Conservation (phyloP, 2,113 vertebrate species). For the Stegastes partitus region DNA sequence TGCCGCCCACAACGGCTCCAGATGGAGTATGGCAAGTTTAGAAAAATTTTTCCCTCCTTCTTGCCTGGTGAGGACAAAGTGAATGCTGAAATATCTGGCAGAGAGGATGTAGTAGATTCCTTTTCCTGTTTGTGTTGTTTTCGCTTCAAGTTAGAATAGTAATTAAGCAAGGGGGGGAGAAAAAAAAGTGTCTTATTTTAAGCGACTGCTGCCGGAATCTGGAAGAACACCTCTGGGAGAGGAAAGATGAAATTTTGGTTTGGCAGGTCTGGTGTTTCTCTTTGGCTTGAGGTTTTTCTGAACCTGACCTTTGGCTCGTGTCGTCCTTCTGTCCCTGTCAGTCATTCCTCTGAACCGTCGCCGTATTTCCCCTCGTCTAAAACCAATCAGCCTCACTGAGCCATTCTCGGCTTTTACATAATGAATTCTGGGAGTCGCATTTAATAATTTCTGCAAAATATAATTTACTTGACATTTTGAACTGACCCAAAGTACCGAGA, state of each 20-base stretch:
- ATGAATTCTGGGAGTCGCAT: conserved; percentile 26
- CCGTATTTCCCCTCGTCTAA: not conserved
- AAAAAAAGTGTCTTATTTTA: conserved; percentile 41
- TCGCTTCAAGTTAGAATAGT: conserved; percentile 34
- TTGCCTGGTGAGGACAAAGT: conserved; percentile 12
- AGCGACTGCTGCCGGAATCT: not conserved
- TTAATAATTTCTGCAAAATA: conserved; percentile 38
- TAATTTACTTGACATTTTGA: conserved; percentile 52
- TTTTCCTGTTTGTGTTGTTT: conserved; percentile 28
- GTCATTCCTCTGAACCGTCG: conserved; percentile 1
- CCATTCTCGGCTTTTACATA: conserved; percentile 33
- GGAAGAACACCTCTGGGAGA: conserved; percentile 24
- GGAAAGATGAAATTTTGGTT: conserved; percentile 50
- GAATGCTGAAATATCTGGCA: conserved; percentile 49
- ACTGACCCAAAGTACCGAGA: conserved; percentile 19
- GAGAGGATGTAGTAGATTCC: not conserved
- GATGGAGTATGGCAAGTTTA: conserved; percentile 47
- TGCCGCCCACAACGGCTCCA: conserved; percentile 52
- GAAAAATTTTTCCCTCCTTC: conserved; percentile 33
- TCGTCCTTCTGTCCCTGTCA: not conserved
- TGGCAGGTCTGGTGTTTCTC: conserved; percentile 21
- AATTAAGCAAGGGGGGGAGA: conserved; percentile 39
- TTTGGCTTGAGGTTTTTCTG: conserved; percentile 3
- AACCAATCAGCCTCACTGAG: not conserved
- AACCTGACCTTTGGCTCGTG: conserved; percentile 21